These are phyloP conservation scores for Triplophysa bombifrons DNA, from an alignment of 2,797 vertebrate species.

Conservation along the genomic window DNA sequence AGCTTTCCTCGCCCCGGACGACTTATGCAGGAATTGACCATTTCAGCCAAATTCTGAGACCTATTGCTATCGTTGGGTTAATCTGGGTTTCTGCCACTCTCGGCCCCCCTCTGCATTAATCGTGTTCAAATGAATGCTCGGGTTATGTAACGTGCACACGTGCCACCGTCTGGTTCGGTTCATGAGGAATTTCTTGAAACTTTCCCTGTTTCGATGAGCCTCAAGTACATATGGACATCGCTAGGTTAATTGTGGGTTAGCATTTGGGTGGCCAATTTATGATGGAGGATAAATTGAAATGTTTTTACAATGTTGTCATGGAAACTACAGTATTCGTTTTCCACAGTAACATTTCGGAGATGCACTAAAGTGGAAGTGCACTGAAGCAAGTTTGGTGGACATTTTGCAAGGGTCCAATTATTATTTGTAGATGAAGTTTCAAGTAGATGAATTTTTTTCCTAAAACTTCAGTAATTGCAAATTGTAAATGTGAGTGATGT, in stretches of 20 bases:
- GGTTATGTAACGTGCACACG: conserved; percentile 58
- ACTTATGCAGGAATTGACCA: conserved; percentile 54
- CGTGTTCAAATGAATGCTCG: conserved; percentile 56
- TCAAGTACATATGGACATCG: not conserved
- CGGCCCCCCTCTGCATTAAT: conserved; percentile 40
- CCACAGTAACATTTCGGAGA: not conserved
- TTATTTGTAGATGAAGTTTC: not conserved
- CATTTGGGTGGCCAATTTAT: not conserved
- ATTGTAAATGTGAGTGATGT: not conserved
- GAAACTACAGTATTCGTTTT: not conserved
- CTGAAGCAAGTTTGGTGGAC: not conserved
- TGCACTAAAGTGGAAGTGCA: not conserved
- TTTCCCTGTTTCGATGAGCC: conserved; percentile 4
- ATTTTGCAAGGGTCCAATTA: not conserved
- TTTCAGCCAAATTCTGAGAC: conserved; percentile 56
- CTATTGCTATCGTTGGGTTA: conserved; percentile 49
- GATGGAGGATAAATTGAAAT: not conserved
- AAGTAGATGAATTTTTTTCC: too few species aligned
- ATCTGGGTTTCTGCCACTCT: conserved; percentile 38
- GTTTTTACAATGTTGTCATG: not conserved
- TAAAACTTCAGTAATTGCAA: too few species aligned
- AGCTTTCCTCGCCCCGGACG: not conserved
- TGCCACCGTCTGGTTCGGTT: conserved; percentile 10
- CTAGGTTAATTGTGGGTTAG: not conserved
- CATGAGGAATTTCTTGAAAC: conserved; percentile 29